phyloP scores from a whole-genome alignment of 2,888 invertebrate genomes.

The Gasteruption jaculator region DNA sequence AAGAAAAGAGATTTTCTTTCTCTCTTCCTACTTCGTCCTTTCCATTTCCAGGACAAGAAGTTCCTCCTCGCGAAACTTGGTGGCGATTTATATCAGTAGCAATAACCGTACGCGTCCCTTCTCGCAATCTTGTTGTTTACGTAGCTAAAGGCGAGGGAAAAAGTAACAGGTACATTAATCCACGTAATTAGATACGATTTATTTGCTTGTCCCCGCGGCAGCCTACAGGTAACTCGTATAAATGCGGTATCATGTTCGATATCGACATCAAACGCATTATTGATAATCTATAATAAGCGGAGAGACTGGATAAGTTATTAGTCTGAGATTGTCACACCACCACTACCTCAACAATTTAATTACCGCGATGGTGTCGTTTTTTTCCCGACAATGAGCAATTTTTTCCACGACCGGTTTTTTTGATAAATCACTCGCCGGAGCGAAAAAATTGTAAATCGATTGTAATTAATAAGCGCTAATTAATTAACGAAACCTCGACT shows the following conservation, averaged over 20 bases:
- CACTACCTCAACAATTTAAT: too few relatives aligned
- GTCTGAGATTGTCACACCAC: too few relatives aligned
- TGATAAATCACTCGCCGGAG: too few relatives aligned
- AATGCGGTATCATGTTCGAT: slow-evolving; percentile 31
- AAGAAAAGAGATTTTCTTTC: slow-evolving; percentile 11
- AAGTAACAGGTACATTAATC: slow-evolving; percentile 46
- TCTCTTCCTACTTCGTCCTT: slow-evolving; percentile 11
- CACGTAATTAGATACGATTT: slow-evolving; percentile 48
- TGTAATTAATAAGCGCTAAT: too few relatives aligned
- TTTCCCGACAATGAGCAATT: too few relatives aligned
- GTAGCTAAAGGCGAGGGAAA: slow-evolving; percentile 18
- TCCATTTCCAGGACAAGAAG: slow-evolving; percentile 16
- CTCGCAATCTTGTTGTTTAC: slow-evolving; percentile 16
- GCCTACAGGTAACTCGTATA: slow-evolving; percentile 18
- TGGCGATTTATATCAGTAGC: too few relatives aligned
- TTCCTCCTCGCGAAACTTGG: slow-evolving; percentile 12
- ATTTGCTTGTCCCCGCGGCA: slow-evolving; percentile 25
- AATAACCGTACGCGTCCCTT: not conserved
- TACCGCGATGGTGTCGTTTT: too few relatives aligned
- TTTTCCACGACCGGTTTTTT: too few relatives aligned
- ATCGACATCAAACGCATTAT: slow-evolving; percentile 45
- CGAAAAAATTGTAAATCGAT: too few relatives aligned
- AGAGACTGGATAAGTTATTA: too few relatives aligned
- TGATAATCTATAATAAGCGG: slow-evolving; percentile 49
- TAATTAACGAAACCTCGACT: too few relatives aligned